Percentiles rank a stretch among this genome's conserved stretches.
Conservation (phyloP, 2,797 vertebrate species). For the Diplodus puntazzo region DNA sequence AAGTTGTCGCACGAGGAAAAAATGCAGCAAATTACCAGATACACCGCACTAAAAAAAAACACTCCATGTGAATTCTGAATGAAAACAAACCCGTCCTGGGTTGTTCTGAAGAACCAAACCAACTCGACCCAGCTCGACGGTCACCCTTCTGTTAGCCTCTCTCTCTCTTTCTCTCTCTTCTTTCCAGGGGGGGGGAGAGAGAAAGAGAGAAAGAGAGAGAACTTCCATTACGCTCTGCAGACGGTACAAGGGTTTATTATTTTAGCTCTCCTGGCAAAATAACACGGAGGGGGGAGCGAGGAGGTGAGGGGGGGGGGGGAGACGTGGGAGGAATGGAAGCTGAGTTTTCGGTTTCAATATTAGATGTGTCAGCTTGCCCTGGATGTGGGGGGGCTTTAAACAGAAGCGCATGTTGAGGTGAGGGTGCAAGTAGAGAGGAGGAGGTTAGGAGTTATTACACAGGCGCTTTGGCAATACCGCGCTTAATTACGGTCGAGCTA, state of each 20-base stretch:
- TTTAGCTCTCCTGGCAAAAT: conserved; percentile 72
- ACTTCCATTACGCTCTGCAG: conserved; percentile 69
- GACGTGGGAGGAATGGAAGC: conserved; percentile 36
- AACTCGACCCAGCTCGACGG: conserved; percentile 39
- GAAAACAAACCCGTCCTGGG: conserved; percentile 5
- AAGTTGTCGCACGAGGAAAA: conserved; percentile 51
- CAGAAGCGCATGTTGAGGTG: conserved; percentile 56
- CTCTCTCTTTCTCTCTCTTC: conserved; percentile 7
- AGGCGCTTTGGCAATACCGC: background rate
- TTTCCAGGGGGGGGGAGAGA: conserved; percentile 58
- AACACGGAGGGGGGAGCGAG: conserved; percentile 43
- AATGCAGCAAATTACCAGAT: conserved; percentile 54
- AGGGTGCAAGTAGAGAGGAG: conserved; percentile 17
- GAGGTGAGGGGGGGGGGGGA: background rate
- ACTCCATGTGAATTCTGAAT: conserved; percentile 42
- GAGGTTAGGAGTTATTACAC: background rate
- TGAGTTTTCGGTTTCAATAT: conserved; percentile 68
- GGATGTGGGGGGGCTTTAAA: conserved; percentile 65
- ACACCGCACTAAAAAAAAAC: conserved; percentile 43
- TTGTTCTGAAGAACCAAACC: conserved; percentile 32
- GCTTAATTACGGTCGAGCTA: conserved; percentile 1
- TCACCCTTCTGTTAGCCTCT: background rate
- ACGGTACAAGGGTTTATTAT: conserved; percentile 74
- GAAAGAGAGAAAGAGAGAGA: conserved; percentile 14
- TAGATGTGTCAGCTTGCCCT: conserved; percentile 70